phyloP scores from a whole-genome alignment of 2,113 vertebrate species.

The Ochotona curzoniae region DNA sequence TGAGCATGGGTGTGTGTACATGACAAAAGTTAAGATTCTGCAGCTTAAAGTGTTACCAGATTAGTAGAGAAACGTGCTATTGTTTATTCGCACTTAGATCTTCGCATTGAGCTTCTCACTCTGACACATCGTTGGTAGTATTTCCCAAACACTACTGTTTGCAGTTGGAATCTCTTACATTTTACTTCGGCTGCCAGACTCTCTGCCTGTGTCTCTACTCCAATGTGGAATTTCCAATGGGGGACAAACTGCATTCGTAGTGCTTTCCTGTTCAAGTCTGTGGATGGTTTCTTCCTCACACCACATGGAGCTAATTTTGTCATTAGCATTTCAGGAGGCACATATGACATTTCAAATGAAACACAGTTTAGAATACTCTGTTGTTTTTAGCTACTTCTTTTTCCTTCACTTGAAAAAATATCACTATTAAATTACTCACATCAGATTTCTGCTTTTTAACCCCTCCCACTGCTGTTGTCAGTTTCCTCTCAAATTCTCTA shows the following conservation, averaged over 20 bases:
- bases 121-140: background rate
- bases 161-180: background rate
- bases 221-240: background rate
- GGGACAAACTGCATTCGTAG: background rate
- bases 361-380: slow-evolving; percentile 61
- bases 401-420: slow-evolving; percentile 71
- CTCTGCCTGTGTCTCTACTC: fast-evolving
- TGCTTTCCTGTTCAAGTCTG: background rate
- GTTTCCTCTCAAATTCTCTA: slow-evolving; percentile 35
- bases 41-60: background rate
- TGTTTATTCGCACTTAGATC: background rate
- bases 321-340: slow-evolving; percentile 72
- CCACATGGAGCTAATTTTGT: slow-evolving; percentile 56
- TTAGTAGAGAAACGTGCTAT: background rate
- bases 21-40: background rate
- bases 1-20: background rate
- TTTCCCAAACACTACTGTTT: slow-evolving; percentile 24
- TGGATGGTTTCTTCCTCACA: slow-evolving; percentile 40
- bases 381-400: slow-evolving; percentile 65
- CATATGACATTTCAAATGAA: slow-evolving; percentile 66
- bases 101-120: slow-evolving; percentile 16
- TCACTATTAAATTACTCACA: slow-evolving; percentile 61
- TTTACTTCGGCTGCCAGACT: background rate
- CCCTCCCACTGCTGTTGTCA: background rate
- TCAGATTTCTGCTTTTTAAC: slow-evolving; percentile 56